Percentiles rank a stretch among this genome's conserved stretches.
These are phyloP conservation scores for Epizoanthus ramosus DNA, from an alignment of 92 coral and sea anemone genomes.

Conservation along the genomic window DNA sequence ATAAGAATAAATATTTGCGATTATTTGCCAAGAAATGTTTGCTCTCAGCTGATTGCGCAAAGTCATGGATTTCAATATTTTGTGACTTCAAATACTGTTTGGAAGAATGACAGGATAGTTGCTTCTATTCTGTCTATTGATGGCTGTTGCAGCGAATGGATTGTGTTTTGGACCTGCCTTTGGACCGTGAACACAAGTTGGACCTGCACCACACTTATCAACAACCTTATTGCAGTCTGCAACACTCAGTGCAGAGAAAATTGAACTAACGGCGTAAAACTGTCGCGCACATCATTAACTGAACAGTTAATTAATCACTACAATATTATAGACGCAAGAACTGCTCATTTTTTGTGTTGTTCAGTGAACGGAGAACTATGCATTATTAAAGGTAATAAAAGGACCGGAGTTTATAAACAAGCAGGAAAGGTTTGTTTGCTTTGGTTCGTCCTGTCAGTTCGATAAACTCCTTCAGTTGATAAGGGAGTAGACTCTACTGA, in stretches of 20 bases:
- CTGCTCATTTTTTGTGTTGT: not conserved
- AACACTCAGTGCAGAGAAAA: not conserved
- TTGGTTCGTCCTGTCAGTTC: not conserved
- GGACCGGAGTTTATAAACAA: not conserved
- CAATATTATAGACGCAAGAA: no score
- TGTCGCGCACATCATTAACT: not conserved
- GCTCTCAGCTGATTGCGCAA: constrained; percentile 5
- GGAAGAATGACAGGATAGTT: not conserved
- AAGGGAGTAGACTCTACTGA: not conserved
- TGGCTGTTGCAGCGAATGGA: not conserved
- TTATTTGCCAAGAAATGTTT: constrained; percentile 2
- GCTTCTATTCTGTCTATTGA: not conserved
- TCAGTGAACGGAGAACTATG: not conserved
- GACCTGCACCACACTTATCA: not conserved
- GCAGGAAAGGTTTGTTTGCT: not conserved
- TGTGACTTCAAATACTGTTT: not conserved
- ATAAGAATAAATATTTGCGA: not conserved
- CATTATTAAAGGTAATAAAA: not conserved
- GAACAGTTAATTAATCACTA: not conserved
- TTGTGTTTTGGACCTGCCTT: not conserved
- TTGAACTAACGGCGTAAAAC: not conserved
- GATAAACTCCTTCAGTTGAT: not conserved
- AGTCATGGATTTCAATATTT: not conserved
- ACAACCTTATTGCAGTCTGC: not conserved
- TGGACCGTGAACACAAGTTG: not conserved